These are phyloP conservation scores for Todiramphus saurophagus DNA, from an alignment of 2,113 vertebrate genomes.

Conservation along the genomic window DNA sequence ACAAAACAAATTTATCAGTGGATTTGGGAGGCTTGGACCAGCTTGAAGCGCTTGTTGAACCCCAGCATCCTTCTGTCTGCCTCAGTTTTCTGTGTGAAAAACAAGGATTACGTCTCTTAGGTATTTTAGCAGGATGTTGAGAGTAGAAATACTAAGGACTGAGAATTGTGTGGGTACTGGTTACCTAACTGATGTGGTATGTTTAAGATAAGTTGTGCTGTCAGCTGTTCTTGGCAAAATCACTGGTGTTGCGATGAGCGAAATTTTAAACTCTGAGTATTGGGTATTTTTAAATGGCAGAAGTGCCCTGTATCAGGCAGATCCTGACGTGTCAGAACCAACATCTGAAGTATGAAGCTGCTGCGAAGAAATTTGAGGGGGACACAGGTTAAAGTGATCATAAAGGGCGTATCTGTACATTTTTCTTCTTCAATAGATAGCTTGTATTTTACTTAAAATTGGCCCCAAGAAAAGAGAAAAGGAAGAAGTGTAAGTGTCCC, in stretches of 20 bases:
- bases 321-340: neutral
- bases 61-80: neutral
- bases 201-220: constrained; percentile 23
- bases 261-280: neutral
- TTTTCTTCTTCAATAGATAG: neutral
- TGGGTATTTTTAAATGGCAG: neutral
- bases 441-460: neutral
- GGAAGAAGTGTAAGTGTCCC: neutral
- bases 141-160: neutral
- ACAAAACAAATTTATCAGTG: constrained; percentile 6
- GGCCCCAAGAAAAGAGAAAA: neutral
- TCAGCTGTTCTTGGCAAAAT: constrained; percentile 30
- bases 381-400: neutral
- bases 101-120: neutral
- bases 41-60: constrained; percentile 30
- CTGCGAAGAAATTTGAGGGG: neutral
- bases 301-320: neutral
- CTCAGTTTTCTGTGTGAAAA: neutral
- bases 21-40: neutral
- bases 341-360: neutral
- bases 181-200: constrained; percentile 25
- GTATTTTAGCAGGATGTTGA: neutral
- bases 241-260: neutral
- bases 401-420: neutral
- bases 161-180: neutral